Base-by-base conservation (phyloP, 2,113 vertebrate genomes). In the Strigops habroptila region DNA sequence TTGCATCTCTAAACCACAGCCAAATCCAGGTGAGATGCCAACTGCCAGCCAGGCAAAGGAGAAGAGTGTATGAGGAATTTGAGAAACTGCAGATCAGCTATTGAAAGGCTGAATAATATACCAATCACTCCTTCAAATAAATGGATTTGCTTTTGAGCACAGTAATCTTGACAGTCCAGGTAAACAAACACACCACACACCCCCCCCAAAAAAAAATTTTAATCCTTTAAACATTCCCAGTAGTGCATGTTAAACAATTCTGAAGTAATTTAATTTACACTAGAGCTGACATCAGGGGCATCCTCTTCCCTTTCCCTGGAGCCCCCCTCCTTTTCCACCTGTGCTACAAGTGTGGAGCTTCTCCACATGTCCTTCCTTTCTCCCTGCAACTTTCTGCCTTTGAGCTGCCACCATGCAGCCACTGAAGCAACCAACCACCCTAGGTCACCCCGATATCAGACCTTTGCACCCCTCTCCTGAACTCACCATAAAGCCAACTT, bases 271-370 rank as follows among this genome's bases (percentile, higher is more conserved):
- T 51, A 53, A 13, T 55, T 76, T 76, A 53, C 14, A 35, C 15
- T 15, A 27, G 5, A 60, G 3, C 9, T 68, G 25, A 16, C 30
- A 71, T 5, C 22, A 37, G 21, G 24, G 8, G 28, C 43, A 80
- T 35, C 18, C 0, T 2, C 59, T 63, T 70, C 64, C 37, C 28
- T 37, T 7, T 13, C 55, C 5, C 2, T 22, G 37, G 33, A 90
- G 6, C 9, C 14, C 18, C 41, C 46, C 48, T 75, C 33, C 41
- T 90, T 33, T 67, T 62, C 46, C 39, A n/a, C 37, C 41, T 39
- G 8, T 31, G 30, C 83, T 78, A 25, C 0, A 0, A 59, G 24
- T 9, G 10, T 0, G 5, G 60, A 85, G 18, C 39, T 70, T 80
- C 64, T 81, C 39, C 64, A 48, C 0, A 0, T 16, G 19, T 78